Base-by-base conservation (phyloP, 2,113 vertebrate genomes). In the Turnix velox region DNA sequence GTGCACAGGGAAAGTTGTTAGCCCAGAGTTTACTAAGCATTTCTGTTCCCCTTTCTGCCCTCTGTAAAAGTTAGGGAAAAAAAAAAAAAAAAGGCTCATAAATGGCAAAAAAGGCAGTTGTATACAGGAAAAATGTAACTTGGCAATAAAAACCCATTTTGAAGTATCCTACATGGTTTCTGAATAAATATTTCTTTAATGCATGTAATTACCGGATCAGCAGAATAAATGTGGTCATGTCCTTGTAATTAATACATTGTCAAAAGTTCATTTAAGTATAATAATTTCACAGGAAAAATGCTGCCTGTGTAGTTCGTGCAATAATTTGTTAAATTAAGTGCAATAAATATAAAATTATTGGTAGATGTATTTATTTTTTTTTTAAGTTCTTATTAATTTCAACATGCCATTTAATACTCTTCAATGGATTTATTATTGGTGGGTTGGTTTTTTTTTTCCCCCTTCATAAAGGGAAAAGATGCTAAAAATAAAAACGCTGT, bases 101-200 rank as follows among this genome's bases (percentile, higher is more conserved):
- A 97, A 91, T 96, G 96, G 96, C 93, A 97, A 95, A 80, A 84
- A 84, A 93, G 80, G 73, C 89, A 57, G 74, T 88, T 97, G 95
- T 88, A 91, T 72, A 95, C 96, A 97, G 95, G 95, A 98, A 98
- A 95, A 98, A 95, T 82, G 85, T 88, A 96, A 95, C 95, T 97
- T 98, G 95, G 97, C 96, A 96, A 96, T 97, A 95, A 97, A 95
- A 96, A 90, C 78, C 95, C 97, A 73, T 96, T 97, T 96, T 96
- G 95, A 97, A 97, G 96, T 96, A 97, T 91, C 94, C 96, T 97
- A 93, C 95, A 96, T 96, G 96, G 95, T 97, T 98, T 97, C 97
- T 97, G 96, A 97, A 98, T 98, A 98, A 98, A 98, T 98, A 98
- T 97, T 98, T 98, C 97, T 98, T 98, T 98, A 98, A 98, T 98